A percentile compares a stretch with the other conserved stretches of the same genome.
These are phyloP conservation scores for Donacobius atricapilla DNA, from an alignment of 2,113 vertebrate species.

Conservation along the genomic window DNA sequence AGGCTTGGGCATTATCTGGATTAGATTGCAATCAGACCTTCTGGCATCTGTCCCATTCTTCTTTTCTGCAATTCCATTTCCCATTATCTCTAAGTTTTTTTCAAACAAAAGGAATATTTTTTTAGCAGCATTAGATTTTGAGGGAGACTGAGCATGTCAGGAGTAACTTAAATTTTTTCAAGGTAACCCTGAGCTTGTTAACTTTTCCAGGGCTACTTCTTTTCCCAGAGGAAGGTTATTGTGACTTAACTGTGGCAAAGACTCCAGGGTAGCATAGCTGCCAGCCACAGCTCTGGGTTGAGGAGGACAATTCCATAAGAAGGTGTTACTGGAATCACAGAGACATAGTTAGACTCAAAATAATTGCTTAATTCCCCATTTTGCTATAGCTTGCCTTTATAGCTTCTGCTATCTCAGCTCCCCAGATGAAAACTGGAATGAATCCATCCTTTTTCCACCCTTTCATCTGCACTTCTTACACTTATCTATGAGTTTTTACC, in stretches of 20 bases:
- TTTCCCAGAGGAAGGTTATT: background rate
- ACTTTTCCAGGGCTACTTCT: background rate
- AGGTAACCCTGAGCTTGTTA: background rate
- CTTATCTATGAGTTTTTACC: background rate
- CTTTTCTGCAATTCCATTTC: background rate
- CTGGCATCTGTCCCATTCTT: slow-evolving; percentile 1
- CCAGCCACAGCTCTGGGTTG: background rate
- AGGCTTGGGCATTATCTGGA: slow-evolving; percentile 14
- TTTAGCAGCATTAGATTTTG: background rate
- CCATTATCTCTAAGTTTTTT: background rate
- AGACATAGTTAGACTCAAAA: background rate
- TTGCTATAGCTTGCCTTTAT: background rate
- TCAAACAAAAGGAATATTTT: background rate
- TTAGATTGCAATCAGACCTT: slow-evolving; percentile 5
- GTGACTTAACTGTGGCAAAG: background rate
- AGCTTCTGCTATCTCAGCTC: background rate
- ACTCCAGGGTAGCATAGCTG: background rate
- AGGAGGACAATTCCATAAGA: background rate
- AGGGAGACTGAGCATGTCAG: background rate
- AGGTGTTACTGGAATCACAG: background rate
- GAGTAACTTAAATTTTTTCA: background rate
- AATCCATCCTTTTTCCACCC: background rate
- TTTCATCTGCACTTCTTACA: background rate
- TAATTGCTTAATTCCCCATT: background rate
- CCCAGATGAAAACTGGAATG: background rate